Percentiles rank a stretch among this genome's conserved stretches.
phyloP scores from a whole-genome alignment of 2,113 vertebrate genomes.

The Scolopax mira region DNA sequence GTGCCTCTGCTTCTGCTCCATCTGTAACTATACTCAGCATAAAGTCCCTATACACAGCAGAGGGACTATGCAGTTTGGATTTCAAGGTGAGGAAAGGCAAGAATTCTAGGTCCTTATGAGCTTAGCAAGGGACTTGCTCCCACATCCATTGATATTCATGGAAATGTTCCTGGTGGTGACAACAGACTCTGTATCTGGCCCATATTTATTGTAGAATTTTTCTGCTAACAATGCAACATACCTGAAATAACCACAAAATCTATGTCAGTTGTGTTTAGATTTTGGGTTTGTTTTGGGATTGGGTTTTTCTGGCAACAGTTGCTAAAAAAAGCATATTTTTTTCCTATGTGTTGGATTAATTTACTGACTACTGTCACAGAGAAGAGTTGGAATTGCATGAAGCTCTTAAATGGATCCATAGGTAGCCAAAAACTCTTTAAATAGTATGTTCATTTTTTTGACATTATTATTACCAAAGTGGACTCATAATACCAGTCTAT shows the following conservation, averaged over 20 bases:
- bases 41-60: background rate
- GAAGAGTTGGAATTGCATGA: background rate
- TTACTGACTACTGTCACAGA: background rate
- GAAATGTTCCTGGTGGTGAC: background rate
- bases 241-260: background rate
- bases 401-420: background rate
- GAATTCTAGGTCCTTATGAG: background rate
- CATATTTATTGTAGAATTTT: background rate
- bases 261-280: accelerated
- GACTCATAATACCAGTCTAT: background rate
- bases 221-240: background rate
- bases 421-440: background rate
- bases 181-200: background rate
- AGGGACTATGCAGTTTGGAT: background rate
- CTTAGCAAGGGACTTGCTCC: background rate
- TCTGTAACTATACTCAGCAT: background rate
- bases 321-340: accelerated
- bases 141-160: background rate
- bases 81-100: background rate
- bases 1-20: background rate
- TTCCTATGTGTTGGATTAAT: background rate
- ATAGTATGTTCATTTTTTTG: background rate
- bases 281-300: background rate
- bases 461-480: background rate
- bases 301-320: background rate